Conservation (phyloP, 1,140 invertebrate species). For the Meloidogyne hapla region DNA sequence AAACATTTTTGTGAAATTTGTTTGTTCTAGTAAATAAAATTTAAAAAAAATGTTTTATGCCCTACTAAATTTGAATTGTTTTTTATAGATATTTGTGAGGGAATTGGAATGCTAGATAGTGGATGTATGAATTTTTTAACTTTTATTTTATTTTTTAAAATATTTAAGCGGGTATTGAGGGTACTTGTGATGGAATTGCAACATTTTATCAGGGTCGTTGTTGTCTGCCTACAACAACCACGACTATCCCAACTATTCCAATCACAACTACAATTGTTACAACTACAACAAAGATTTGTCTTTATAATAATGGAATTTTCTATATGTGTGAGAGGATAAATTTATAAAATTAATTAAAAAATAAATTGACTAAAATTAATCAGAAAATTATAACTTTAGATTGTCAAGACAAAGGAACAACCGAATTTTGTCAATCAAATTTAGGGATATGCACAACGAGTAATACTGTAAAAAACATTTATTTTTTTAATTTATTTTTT, state of each 20-base stretch:
- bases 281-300: background rate
- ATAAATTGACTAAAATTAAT: background rate
- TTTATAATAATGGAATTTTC: background rate
- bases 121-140: too few relatives aligned
- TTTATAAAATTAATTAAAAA: background rate
- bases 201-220: background rate
- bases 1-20: too few relatives aligned
- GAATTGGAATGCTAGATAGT: too few relatives aligned
- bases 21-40: too few relatives aligned
- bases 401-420: background rate
- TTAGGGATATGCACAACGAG: background rate
- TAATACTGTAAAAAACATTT: background rate
- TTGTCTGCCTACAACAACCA: background rate
- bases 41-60: too few relatives aligned
- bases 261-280: background rate
- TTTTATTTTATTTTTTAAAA: too few relatives aligned
- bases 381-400: background rate
- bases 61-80: too few relatives aligned
- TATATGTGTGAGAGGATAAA: background rate
- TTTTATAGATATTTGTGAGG: too few relatives aligned
- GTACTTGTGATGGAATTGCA: background rate
- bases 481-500: background rate
- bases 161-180: background rate
- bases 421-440: background rate
- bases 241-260: background rate